Evolutionary conservation across 2,113 vertebrate species (phyloP).

Genomic region (Nesogale talazaci): DNA sequence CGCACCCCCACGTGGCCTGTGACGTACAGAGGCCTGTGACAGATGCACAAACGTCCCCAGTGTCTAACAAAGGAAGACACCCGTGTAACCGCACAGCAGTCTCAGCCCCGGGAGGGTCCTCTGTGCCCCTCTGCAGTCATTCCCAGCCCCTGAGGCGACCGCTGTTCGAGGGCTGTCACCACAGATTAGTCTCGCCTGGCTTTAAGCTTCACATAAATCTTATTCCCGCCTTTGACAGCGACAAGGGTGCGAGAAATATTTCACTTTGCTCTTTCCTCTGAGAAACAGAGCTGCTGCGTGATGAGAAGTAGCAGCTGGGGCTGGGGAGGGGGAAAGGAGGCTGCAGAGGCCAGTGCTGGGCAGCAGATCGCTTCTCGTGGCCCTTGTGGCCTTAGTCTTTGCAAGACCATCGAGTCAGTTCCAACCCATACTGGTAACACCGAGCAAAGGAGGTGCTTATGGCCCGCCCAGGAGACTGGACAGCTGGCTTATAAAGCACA

Average conservation of each 20-base stretch:
- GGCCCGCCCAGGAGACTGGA: not conserved
- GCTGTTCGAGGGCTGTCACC: not conserved
- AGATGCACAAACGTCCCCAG: not conserved
- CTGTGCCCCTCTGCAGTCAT: not conserved
- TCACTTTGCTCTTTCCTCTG: not conserved
- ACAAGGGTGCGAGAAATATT: not conserved
- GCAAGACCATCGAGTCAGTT: too few species aligned
- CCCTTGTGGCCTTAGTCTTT: not conserved
- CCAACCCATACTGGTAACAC: not conserved
- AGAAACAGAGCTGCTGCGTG: not conserved
- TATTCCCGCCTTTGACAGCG: not conserved
- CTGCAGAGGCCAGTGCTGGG: rapidly evolving
- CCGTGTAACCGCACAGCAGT: not conserved
- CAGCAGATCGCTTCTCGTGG: not conserved
- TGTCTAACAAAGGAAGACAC: not conserved
- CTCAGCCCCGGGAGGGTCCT: not conserved
- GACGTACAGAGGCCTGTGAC: not conserved
- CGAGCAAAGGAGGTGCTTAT: not conserved
- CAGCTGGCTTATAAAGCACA: not conserved
- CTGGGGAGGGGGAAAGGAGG: not conserved
- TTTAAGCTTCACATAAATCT: not conserved
- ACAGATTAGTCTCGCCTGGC: not conserved
- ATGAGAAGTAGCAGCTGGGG: not conserved
- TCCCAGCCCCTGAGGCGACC: not conserved
- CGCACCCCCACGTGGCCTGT: not conserved